phyloP scores from a whole-genome alignment of 2,113 vertebrate species.

The Eudyptes chrysolophus region DNA sequence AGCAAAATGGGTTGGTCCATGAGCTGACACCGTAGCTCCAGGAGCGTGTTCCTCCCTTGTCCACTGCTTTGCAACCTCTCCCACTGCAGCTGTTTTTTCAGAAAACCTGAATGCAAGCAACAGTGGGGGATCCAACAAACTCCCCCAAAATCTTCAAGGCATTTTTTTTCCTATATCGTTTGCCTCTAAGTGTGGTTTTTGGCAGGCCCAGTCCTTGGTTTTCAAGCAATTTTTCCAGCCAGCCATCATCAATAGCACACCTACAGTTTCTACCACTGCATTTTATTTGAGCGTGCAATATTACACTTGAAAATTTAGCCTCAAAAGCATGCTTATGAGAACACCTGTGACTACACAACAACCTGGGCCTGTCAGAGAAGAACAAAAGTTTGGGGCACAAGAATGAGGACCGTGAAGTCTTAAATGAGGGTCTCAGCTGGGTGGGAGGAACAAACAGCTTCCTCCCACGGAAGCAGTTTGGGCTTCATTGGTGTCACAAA shows the following conservation, averaged over 20 bases:
- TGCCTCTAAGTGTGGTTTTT: neutral
- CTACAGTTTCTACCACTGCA: neutral
- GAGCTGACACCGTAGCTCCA: neutral
- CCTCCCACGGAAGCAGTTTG: neutral
- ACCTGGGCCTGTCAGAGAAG: neutral
- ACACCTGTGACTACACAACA: neutral
- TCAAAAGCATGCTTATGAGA: neutral
- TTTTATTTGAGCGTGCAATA: neutral
- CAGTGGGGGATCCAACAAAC: neutral
- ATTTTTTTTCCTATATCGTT: neutral
- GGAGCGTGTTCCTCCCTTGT: neutral
- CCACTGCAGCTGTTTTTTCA: accelerated
- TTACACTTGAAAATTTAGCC: neutral
- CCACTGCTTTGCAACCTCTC: neutral
- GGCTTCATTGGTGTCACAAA: neutral
- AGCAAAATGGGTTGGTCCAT: neutral
- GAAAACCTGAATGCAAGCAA: neutral
- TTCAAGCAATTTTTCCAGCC: neutral
- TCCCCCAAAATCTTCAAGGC: neutral
- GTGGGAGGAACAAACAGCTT: neutral
- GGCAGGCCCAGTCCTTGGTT: neutral
- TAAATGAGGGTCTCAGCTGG: neutral
- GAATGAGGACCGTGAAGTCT: neutral
- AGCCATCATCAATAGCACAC: neutral
- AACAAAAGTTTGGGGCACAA: neutral